These are phyloP conservation scores for Bradypodion ventrale DNA, from an alignment of 2,797 vertebrate species.

Conservation along the genomic window DNA sequence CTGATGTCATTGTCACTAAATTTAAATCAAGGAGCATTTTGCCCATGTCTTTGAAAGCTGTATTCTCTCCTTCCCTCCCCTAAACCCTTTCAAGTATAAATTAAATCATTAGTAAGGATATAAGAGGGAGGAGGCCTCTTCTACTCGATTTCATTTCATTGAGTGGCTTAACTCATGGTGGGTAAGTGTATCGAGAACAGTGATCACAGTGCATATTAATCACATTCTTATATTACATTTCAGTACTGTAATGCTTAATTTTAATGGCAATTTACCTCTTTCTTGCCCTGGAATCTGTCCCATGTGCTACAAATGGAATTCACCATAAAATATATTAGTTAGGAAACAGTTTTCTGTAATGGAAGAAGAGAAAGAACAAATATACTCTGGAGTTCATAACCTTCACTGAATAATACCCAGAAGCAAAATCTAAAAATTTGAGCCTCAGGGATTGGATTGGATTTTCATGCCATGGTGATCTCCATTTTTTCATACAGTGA, in stretches of 20 bases:
- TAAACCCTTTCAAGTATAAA: slow-evolving; percentile 36
- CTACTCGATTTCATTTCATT: slow-evolving; percentile 6
- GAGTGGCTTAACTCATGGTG: slow-evolving; percentile 18
- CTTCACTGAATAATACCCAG: background rate
- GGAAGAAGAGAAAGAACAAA: background rate
- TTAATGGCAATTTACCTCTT: background rate
- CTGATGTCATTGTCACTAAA: slow-evolving; percentile 37
- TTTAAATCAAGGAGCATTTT: slow-evolving; percentile 38
- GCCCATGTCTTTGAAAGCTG: slow-evolving; percentile 32
- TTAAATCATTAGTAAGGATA: slow-evolving; percentile 15
- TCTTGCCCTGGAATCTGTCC: background rate
- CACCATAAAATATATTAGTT: background rate
- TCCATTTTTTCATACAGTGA: background rate
- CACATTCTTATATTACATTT: background rate
- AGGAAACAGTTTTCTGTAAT: background rate
- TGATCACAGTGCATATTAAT: background rate
- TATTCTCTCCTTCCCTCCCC: background rate
- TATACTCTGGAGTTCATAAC: background rate
- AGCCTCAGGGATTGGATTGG: background rate
- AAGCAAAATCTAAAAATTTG: slow-evolving; percentile 1
- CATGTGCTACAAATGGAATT: background rate
- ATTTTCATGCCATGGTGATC: background rate
- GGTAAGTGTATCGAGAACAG: background rate
- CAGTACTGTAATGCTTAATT: background rate
- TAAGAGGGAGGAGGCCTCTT: background rate